These are phyloP conservation scores for Quiscalus mexicanus DNA, from an alignment of 2,113 vertebrate species.

Conservation along the genomic window DNA sequence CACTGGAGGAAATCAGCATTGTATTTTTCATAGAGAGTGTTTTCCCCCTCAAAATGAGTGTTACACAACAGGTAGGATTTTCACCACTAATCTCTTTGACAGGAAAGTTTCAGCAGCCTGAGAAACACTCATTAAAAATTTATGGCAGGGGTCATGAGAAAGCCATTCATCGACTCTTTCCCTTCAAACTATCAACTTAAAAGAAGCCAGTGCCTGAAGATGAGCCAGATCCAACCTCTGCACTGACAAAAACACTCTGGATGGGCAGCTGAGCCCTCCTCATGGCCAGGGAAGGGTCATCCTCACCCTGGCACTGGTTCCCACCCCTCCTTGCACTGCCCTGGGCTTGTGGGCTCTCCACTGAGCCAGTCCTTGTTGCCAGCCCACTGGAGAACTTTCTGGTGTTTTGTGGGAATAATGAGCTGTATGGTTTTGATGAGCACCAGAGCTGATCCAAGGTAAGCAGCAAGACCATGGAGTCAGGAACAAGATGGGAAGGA, in stretches of 20 bases:
- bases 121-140: neutral
- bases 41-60: neutral
- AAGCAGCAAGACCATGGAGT: neutral
- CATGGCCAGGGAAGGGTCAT: neutral
- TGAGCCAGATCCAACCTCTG: neutral
- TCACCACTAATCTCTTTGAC: neutral
- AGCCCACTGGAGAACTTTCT: neutral
- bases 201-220: neutral
- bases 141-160: neutral
- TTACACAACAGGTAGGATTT: neutral
- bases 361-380: accelerated
- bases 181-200: neutral
- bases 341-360: neutral
- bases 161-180: neutral
- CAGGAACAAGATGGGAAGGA: neutral
- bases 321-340: neutral
- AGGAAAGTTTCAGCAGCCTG: neutral
- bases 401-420: neutral
- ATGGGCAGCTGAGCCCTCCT: neutral
- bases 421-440: neutral
- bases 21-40: neutral
- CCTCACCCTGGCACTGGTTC: neutral
- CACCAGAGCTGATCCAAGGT: neutral
- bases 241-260: neutral
- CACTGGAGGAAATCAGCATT: neutral